These are phyloP conservation scores for Phylloscopus trochilus DNA, from an alignment of 2,113 vertebrate species.

Conservation along the genomic window DNA sequence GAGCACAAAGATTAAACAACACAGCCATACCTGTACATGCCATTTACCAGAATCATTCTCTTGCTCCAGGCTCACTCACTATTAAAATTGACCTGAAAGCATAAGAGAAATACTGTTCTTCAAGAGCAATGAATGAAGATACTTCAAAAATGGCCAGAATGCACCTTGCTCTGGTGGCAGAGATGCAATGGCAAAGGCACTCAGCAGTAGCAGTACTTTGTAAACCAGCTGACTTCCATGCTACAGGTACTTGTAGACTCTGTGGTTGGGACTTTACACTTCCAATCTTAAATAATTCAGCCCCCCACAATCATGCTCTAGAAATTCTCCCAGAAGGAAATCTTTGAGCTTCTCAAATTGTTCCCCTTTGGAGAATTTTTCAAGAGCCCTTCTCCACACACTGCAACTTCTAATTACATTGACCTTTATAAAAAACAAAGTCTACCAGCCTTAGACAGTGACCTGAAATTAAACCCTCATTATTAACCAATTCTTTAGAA, in stretches of 20 bases:
- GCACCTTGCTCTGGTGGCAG: background rate
- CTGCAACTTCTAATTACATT: background rate
- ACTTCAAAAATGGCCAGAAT: background rate
- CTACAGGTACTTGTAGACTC: no score
- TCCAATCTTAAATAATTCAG: background rate
- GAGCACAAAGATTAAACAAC: background rate
- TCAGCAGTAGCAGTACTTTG: background rate
- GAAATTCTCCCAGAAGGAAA: background rate
- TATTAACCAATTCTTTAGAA: background rate
- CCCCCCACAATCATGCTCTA: no score
- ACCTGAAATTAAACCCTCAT: background rate
- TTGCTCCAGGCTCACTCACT: background rate
- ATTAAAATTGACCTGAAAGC: background rate
- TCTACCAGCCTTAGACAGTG: background rate
- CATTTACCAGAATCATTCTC: background rate
- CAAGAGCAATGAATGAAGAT: background rate
- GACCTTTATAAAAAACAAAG: background rate
- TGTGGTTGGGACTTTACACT: background rate
- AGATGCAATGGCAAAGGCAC: background rate
- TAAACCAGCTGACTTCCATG: background rate
- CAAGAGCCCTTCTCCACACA: background rate
- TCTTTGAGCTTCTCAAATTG: background rate
- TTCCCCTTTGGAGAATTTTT: background rate
- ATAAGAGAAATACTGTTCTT: background rate
- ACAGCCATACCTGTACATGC: background rate